Base-by-base conservation (phyloP, 1,140 invertebrate species). In the Gyrodactylus salaris region DNA sequence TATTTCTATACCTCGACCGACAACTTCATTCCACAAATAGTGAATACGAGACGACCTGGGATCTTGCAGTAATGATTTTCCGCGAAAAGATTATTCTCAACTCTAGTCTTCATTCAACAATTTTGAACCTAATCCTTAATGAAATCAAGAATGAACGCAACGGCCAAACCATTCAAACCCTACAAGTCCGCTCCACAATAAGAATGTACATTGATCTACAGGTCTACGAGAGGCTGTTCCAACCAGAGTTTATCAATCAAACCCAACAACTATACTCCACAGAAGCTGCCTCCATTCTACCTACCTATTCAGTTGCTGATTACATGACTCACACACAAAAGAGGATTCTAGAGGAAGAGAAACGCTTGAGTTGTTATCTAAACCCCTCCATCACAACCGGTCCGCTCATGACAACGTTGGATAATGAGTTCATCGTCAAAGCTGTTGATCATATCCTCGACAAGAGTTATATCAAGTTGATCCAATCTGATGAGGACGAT, bases 241-340 rank as follows among this genome's bases (percentile, higher is more conserved):
- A 24, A n/a, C 70, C 70, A 20, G 25, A 71, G 26, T 71, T 24
- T 71, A 20, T 71, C 20, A 26, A 71, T 25, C 21, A 71, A 71
- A 20, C 70, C 20, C 7, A 25, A 2, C 20, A 20, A 1, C 26
- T 24, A 24, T 71, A 71, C 70, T 24, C 21, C n/a, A 20, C 25
- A 25, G 70, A 71, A 25, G 25, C 21, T 71, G 70, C 20, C 7
- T 25, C 7, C 25, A 71, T 24, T 24, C 1, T 71, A 71, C 1
- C 1, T 25, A 26, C 20, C 20, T 71, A 24, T 24, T 71, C 70
- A 16, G 89, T 96, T 74, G 89, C 93, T 54, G 87, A 89, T 78
- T 98, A 97, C 83, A 83, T 99, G 70, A 84, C 86, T 54, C 91
- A 97, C 80, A 91, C 96, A 23, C 89, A 95, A 78, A 93, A 89